Conservation (phyloP, 2,888 invertebrate genomes). For the Nomada fucata region DNA sequence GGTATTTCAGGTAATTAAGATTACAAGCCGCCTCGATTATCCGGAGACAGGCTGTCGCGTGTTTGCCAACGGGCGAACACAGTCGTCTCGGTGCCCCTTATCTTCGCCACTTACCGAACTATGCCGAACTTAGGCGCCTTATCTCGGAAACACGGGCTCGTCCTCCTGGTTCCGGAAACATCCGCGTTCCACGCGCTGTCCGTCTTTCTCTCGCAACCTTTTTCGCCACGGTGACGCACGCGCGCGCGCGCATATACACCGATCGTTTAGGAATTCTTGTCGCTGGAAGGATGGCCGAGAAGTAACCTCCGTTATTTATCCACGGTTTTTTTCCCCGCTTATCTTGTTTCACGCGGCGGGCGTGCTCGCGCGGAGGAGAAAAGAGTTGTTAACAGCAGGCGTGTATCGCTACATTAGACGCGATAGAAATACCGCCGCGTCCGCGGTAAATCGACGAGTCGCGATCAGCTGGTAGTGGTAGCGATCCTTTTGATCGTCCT, state of each 20-base stretch:
- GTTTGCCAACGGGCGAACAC: slow-evolving; percentile 50
- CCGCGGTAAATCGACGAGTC: slow-evolving; percentile 34
- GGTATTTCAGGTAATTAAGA: slow-evolving; percentile 74
- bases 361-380: slow-evolving; percentile 47
- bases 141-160: slow-evolving; percentile 67
- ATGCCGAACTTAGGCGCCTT: slow-evolving; percentile 70
- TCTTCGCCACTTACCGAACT: slow-evolving; percentile 73
- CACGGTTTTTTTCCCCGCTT: slow-evolving; percentile 54
- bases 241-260: slow-evolving; percentile 22
- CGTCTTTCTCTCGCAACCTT: neutral
- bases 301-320: slow-evolving; percentile 66
- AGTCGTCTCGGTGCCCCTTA: slow-evolving; percentile 53
- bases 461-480: neutral
- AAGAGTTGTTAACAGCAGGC: slow-evolving; percentile 67
- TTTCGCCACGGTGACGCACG: slow-evolving; percentile 21
- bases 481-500: neutral
- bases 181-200: slow-evolving; percentile 60
- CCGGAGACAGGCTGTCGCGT: slow-evolving; percentile 56
- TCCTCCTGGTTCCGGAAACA: slow-evolving; percentile 66
- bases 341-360: slow-evolving; percentile 67
- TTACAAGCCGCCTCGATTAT: slow-evolving; percentile 64
- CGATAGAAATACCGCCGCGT: slow-evolving; percentile 54
- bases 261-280: slow-evolving; percentile 66
- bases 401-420: slow-evolving; percentile 59
- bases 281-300: slow-evolving; percentile 25